These are phyloP conservation scores for Chionis minor DNA, from an alignment of 2,113 vertebrate species.

Conservation along the genomic window DNA sequence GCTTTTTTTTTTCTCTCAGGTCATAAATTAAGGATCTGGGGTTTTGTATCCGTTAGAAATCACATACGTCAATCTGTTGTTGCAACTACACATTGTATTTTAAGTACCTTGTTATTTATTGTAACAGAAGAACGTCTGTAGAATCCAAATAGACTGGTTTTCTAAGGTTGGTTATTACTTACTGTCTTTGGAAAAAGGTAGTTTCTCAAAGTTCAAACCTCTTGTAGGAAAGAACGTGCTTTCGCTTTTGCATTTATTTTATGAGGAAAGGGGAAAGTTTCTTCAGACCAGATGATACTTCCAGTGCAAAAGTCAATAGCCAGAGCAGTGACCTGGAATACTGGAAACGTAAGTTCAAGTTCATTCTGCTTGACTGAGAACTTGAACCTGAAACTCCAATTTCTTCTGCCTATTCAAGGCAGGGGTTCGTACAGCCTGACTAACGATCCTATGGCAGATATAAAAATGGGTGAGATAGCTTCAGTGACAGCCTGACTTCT, in stretches of 20 bases:
- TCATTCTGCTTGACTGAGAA: background rate
- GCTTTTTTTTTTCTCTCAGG: background rate
- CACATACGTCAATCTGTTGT: background rate
- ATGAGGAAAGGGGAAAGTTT: background rate
- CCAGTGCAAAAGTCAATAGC: background rate
- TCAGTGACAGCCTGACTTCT: background rate
- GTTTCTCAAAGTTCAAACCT: background rate
- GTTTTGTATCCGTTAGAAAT: background rate
- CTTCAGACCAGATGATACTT: background rate
- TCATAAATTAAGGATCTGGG: background rate
- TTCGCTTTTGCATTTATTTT: background rate
- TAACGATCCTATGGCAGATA: background rate
- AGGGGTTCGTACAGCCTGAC: background rate
- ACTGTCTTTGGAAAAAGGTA: background rate
- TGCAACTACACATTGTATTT: background rate
- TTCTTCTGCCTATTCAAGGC: background rate
- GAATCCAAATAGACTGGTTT: background rate
- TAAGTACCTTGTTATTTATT: background rate
- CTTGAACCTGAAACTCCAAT: background rate
- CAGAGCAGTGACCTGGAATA: background rate
- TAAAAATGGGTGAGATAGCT: background rate
- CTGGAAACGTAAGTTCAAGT: background rate
- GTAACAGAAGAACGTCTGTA: background rate
- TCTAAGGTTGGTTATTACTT: background rate
- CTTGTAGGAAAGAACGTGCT: background rate